Evolutionary conservation across 2,888 invertebrate genomes (phyloP).

Genomic region (Cheilosia vernalis): DNA sequence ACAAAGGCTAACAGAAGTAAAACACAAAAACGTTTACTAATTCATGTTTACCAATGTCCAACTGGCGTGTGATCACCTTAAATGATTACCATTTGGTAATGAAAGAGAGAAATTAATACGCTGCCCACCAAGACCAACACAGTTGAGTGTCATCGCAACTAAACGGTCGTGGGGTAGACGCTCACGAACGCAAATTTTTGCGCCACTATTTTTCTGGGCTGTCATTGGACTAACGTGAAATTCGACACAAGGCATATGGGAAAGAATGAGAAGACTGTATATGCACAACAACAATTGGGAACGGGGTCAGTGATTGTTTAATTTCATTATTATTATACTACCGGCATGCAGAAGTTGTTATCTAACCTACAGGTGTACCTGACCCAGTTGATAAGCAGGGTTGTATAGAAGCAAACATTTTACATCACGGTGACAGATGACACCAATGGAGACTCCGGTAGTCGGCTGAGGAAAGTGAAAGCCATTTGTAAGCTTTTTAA

Average conservation of each 20-base stretch:
- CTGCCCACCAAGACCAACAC: constrained; percentile 3
- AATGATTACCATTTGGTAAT: constrained; percentile 45
- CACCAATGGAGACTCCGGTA: no score
- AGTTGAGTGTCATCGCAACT: neutral
- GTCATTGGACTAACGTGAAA: no score
- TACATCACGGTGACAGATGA: no score
- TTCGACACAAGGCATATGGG: no score
- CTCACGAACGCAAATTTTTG: no score
- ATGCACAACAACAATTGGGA: neutral
- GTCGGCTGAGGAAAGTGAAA: constrained; percentile 28
- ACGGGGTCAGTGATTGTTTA: constrained; percentile 41
- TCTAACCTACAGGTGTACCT: neutral
- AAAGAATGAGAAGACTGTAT: no score
- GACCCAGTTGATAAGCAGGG: no score
- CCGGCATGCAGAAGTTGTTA: constrained; percentile 21
- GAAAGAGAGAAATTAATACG: neutral
- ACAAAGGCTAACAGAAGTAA: constrained; percentile 21
- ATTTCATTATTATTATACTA: constrained; percentile 24
- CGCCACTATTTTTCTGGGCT: no score
- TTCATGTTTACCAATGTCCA: constrained; percentile 57
- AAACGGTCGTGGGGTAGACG: no score
- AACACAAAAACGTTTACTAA: constrained; percentile 42
- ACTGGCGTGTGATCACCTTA: constrained; percentile 49
- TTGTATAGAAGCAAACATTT: no score
- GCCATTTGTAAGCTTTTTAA: neutral